phyloP scores from a whole-genome alignment of 2,888 invertebrate species.

The Stenurella melanura region DNA sequence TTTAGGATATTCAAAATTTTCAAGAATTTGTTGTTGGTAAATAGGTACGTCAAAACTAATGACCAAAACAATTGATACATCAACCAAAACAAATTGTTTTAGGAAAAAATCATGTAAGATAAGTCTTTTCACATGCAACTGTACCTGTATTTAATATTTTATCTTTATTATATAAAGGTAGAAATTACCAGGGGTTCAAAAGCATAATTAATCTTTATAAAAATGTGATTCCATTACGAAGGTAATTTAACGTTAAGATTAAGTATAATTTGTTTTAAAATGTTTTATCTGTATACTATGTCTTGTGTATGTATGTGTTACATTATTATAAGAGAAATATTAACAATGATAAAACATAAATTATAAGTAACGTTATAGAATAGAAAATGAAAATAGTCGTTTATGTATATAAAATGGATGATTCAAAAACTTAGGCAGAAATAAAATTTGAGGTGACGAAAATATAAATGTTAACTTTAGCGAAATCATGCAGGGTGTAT shows the following conservation, averaged over 20 bases:
- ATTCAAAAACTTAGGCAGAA: constrained; percentile 16
- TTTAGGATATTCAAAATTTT: not conserved
- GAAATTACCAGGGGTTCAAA: constrained; percentile 40
- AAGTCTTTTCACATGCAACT: constrained; percentile 37
- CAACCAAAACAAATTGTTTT: constrained; percentile 29
- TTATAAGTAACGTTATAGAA: constrained; percentile 66
- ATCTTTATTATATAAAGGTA: constrained; percentile 40
- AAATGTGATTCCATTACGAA: constrained; percentile 64
- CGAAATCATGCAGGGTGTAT: not conserved
- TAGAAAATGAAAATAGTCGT: constrained; percentile 55
- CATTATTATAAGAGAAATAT: constrained; percentile 58
- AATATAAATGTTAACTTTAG: not conserved
- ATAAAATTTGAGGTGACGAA: constrained; percentile 8
- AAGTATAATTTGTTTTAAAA: constrained; percentile 40
- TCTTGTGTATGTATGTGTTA: constrained; percentile 62
- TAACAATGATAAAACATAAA: constrained; percentile 56
- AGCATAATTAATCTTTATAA: constrained; percentile 50
- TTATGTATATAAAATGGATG: constrained; percentile 52
- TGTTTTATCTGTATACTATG: constrained; percentile 55
- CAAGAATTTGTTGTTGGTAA: constrained; percentile 20
- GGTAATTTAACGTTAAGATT: constrained; percentile 50
- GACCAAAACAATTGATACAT: constrained; percentile 40
- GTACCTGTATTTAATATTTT: constrained; percentile 42
- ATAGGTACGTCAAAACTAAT: not conserved
- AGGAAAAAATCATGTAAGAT: constrained; percentile 29